These are phyloP conservation scores for Balaeniceps rex DNA, from an alignment of 2,113 vertebrate genomes.

Conservation along the genomic window DNA sequence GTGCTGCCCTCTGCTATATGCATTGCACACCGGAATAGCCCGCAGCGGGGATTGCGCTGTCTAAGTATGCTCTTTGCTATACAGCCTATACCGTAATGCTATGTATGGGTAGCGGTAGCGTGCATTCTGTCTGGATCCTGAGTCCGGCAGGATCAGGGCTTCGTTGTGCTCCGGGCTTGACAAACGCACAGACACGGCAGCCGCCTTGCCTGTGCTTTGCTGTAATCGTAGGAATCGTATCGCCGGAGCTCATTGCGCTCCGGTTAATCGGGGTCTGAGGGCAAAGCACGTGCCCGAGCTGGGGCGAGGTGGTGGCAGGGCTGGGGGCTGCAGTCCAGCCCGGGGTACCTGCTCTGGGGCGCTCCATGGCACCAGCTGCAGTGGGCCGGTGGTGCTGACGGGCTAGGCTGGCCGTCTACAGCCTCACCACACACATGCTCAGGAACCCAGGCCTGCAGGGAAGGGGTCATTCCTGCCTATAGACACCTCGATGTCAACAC, in stretches of 20 bases:
- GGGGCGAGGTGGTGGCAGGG: not conserved
- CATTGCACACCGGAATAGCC: not conserved
- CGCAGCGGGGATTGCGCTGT: not conserved
- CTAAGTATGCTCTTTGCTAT: not conserved
- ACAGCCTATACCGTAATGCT: not conserved
- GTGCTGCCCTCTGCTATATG: not conserved
- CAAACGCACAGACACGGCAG: not conserved
- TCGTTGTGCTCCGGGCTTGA: not conserved
- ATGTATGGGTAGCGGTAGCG: not conserved
- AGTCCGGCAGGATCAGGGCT: not conserved
- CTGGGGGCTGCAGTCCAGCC: not conserved
- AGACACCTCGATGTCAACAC: not conserved
- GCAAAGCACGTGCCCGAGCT: not conserved
- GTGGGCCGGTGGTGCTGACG: not conserved
- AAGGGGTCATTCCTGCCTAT: rapidly evolving
- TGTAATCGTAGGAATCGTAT: rapidly evolving
- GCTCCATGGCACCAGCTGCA: not conserved
- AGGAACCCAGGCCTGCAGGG: not conserved
- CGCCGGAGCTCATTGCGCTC: not conserved
- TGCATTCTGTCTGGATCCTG: not conserved
- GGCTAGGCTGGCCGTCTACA: not conserved
- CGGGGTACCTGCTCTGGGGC: not conserved
- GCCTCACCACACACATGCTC: not conserved
- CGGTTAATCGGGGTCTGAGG: not conserved
- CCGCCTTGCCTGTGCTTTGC: not conserved